phyloP scores from a whole-genome alignment of 2,888 invertebrate genomes.

The Cotesia congregata region DNA sequence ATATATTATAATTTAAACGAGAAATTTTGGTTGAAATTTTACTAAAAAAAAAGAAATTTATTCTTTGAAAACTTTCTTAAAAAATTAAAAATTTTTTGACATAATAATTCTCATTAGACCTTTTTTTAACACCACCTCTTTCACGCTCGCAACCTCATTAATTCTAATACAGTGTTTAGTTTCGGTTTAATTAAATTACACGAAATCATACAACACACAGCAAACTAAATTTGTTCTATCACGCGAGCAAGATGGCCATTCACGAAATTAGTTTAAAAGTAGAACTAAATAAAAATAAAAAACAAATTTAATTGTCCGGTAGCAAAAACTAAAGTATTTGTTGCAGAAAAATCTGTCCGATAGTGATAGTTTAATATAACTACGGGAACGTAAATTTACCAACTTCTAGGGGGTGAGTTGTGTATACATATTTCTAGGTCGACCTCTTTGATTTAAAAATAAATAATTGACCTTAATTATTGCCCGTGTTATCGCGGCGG shows the following conservation, averaged over 20 bases:
- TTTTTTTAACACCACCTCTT: too few relatives aligned
- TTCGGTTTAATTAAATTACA: background rate
- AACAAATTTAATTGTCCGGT: background rate
- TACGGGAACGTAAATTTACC: background rate
- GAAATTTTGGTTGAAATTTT: too few relatives aligned
- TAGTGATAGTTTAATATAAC: background rate
- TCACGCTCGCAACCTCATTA: background rate
- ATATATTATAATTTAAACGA: too few relatives aligned
- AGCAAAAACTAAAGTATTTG: background rate
- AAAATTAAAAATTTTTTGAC: too few relatives aligned
- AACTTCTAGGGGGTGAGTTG: background rate
- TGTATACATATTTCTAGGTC: background rate
- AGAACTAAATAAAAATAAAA: background rate
- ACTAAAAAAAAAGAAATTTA: too few relatives aligned
- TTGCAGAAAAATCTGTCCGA: background rate
- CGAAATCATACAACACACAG: background rate
- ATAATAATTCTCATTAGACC: too few relatives aligned
- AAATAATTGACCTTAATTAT: background rate
- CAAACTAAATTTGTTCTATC: background rate
- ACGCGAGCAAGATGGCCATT: background rate
- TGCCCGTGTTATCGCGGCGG: background rate
- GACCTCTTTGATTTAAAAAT: background rate
- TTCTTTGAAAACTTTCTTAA: too few relatives aligned
- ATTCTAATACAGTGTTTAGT: background rate
- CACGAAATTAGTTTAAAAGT: background rate